These are phyloP conservation scores for Sylvicola fuscatus DNA, from an alignment of 2,888 invertebrate genomes.

Conservation along the genomic window DNA sequence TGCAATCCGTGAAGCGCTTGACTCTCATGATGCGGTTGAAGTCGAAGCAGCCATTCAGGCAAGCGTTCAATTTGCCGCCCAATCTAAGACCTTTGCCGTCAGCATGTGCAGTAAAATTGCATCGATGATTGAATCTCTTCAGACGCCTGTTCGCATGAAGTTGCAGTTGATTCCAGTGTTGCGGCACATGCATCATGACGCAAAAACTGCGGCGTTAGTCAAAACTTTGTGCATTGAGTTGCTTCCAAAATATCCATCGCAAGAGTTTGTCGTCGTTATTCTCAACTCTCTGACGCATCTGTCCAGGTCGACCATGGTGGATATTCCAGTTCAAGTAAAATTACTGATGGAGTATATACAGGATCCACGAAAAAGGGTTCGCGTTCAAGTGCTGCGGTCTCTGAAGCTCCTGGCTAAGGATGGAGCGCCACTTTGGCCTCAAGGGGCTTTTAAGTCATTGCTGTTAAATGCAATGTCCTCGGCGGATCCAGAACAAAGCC, in stretches of 20 bases:
- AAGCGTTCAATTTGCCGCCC: constrained; percentile 82
- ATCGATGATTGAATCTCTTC: constrained; percentile 84
- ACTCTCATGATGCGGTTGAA: constrained; percentile 89
- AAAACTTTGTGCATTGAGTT: constrained; percentile 51
- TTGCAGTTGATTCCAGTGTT: constrained; percentile 76
- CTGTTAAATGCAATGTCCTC: constrained; percentile 19
- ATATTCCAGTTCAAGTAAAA: constrained; percentile 70
- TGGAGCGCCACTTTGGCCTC: constrained; percentile 63
- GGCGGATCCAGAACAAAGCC: constrained; percentile 16
- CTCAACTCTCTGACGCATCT: constrained; percentile 73
- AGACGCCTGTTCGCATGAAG: constrained; percentile 82
- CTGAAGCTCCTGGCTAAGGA: constrained; percentile 46
- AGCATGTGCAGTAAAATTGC: constrained; percentile 91
- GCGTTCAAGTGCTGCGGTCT: constrained; percentile 42
- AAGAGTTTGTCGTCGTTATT: constrained; percentile 61
- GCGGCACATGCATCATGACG: constrained; percentile 80
- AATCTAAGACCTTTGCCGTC: constrained; percentile 90
- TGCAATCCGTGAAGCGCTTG: constrained; percentile 73
- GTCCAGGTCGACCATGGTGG: constrained; percentile 71
- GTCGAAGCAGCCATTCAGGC: constrained; percentile 93
- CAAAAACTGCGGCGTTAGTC: constrained; percentile 39
- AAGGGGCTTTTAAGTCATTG: constrained; percentile 26
- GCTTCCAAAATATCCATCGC: constrained; percentile 55
- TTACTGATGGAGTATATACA: constrained; percentile 45
- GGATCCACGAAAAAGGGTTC: constrained; percentile 49